Evolutionary conservation across 37 sponge, comb jelly and placozoan genomes (phyloP), one percentile per base, ranked within the genome.

Genomic region (Cliona cf. orientalis): DNA sequence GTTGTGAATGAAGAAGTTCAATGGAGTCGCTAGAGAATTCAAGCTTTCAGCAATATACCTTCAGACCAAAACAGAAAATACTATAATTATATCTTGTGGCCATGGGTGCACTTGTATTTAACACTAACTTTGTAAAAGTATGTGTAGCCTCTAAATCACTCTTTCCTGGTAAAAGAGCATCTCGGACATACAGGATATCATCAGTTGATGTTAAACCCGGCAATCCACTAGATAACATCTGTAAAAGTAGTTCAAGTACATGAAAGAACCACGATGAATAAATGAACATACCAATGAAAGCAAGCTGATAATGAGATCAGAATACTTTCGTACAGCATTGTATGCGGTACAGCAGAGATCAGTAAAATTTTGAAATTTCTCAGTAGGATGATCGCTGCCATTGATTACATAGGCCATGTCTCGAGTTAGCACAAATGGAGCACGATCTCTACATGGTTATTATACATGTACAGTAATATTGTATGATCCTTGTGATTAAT

Each of bases 331-430:
- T 35, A 96, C 80, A 33, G 88, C 85, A 31, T 96, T 93, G 82
- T 86, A 96, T 0, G 97, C 97, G 40, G 66, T 57, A 56, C 97
- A 96, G 76, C 90, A 90, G 66, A 96, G 78, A 57, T 96, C 97
- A 53, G 49, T 66, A 60, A 96, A 96, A 61, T 87, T 76, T 71
- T 96, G 97, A 74, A 93, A 96, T 41, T 79, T 81, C 11, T 69
- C 42, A 19, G 88, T 90, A 7, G 84, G 89, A 43, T 77, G 78
- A 41, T 90, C 97, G 1, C 97, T 88, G 1, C 76, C 91, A 66
- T 96, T 93, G 66, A 96, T 96, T 40, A 96, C 97, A 59, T 93
- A 96, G 11, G 97, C 97, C 97, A 96, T 96, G 77, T 96, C 97
- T 4, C 91, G 93, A 42, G 97, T 96, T 39, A 96, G 85, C 14